Base-by-base conservation (phyloP, 2,888 invertebrate genomes). In the Scaptomyza cyrtandrae region DNA sequence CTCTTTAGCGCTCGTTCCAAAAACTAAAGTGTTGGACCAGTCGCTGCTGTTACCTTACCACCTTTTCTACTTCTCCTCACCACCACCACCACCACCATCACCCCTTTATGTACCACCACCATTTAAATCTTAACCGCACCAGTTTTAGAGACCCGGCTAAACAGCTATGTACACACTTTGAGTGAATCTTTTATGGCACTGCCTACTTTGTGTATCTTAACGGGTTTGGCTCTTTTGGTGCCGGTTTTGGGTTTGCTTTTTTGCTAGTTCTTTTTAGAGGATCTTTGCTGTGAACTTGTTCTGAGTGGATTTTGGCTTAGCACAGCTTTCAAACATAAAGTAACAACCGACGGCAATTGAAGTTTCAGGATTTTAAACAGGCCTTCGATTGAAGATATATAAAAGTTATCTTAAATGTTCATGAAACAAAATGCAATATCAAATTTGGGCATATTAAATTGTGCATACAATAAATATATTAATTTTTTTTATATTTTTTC, bases 1-100 rank as follows among this genome's bases (percentile, higher is more conserved):
- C 86, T 86, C 86, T 86, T 86, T 86, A 86, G 86, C 84, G 75
- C 86, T 89, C 71, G 85, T 87, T 85, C 82, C 85, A 62, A 71
- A 84, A 78, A 67, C 71, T 68, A 73, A 86, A 85, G 84, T 84
- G 84, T 89, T 89, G 86, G 85, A 89, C 82, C 87, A 89, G 65
- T 69, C 68, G 48, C 41, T 39, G 24, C 3, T 33, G 1, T 29
- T 31, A 37, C 19, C 46, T 10, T 9, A 31, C 24, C 44, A 35
- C 14, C 41, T 10, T 10, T 16, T 14, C 31, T 3, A 29, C 14
- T n/a, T 11, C 31, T 9, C 16, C 29, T 3, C 10, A 29, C 29
- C 29, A 29, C 1, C 24, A 24, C 29, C 37, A 7, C 7, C 7
- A n/a, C 29, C 43, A 9, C 31, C 16, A 10, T 24, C 16, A 6